A percentile compares a stretch with the other conserved stretches of the same genome.
Evolutionary conservation across 2,797 vertebrate genomes (phyloP).

Genomic region (Arctocebus calabarensis): DNA sequence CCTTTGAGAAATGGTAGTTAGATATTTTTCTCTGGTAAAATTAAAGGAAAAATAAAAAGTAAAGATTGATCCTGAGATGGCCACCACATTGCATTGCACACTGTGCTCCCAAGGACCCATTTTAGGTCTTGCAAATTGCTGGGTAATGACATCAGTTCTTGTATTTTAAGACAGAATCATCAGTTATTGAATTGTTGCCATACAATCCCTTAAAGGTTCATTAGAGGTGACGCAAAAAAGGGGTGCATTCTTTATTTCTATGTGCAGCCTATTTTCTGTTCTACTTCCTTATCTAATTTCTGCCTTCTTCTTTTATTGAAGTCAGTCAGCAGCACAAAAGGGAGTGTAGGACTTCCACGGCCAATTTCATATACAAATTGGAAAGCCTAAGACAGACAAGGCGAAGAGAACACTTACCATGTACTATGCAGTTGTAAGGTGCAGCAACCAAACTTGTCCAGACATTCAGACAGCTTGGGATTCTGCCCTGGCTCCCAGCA

Average conservation of each 20-base stretch:
- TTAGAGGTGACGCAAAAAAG: constrained; percentile 62
- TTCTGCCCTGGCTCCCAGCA: not conserved
- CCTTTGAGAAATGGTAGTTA: not conserved
- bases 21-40: constrained; percentile 8
- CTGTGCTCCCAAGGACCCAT: not conserved
- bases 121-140: not conserved
- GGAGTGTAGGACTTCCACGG: not conserved
- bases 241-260: constrained; percentile 44
- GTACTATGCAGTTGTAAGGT: not conserved
- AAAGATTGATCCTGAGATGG: not conserved
- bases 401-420: constrained; percentile 45
- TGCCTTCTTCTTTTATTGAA: constrained; percentile 55
- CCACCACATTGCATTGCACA: fast-evolving
- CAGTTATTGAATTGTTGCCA: constrained; percentile 39
- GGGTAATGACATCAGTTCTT: not conserved
- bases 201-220: constrained; percentile 30
- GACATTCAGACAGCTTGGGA: not conserved
- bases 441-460: not conserved
- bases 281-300: constrained; percentile 63
- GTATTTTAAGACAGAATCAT: constrained; percentile 36
- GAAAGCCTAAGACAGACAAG: constrained; percentile 48
- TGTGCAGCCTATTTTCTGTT: constrained; percentile 57
- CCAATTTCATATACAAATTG: constrained; percentile 50
- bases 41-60: not conserved
- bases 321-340: constrained; percentile 1